These are phyloP conservation scores for Rhombomys opimus DNA, from an alignment of 2,113 vertebrate species.

Conservation along the genomic window DNA sequence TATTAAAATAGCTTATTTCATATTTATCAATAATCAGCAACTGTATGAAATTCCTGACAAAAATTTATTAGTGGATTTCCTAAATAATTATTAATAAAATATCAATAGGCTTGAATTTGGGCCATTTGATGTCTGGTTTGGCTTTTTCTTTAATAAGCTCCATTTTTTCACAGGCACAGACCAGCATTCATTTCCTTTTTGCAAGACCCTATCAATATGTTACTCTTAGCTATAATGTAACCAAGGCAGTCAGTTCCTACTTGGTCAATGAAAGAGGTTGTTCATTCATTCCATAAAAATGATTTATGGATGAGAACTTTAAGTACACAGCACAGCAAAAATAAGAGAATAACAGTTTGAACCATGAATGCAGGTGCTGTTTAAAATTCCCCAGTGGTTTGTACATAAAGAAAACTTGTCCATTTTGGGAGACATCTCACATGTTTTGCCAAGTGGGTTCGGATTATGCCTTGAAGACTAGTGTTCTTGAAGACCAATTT, in stretches of 20 bases:
- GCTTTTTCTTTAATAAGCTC: conserved; percentile 65
- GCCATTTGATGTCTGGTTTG: conserved; percentile 54
- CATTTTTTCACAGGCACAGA: conserved; percentile 58
- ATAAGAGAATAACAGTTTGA: conserved; percentile 67
- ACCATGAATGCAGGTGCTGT: conserved; percentile 63
- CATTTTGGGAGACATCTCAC: conserved; percentile 51
- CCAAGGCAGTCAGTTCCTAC: conserved; percentile 19
- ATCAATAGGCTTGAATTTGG: conserved; percentile 31
- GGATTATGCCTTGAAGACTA: conserved; percentile 67
- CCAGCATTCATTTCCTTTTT: conserved; percentile 49
- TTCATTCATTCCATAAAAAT: conserved; percentile 78
- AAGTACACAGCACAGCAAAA: conserved; percentile 71
- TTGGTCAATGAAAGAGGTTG: conserved; percentile 71
- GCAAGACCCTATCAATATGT: conserved; percentile 21
- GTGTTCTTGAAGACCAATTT: conserved; percentile 21
- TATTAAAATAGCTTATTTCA: conserved; percentile 58
- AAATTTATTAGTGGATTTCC: conserved; percentile 9
- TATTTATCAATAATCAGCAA: neutral
- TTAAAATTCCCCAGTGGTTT: conserved; percentile 69
- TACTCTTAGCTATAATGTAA: conserved; percentile 69
- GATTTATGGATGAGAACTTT: conserved; percentile 77
- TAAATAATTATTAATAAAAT: conserved; percentile 65
- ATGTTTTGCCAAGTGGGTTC: conserved; percentile 66
- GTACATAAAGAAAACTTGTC: conserved; percentile 58
- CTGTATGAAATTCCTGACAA: conserved; percentile 50